Base-by-base conservation (phyloP, 2,113 vertebrate species). In the Holacanthus passer region DNA sequence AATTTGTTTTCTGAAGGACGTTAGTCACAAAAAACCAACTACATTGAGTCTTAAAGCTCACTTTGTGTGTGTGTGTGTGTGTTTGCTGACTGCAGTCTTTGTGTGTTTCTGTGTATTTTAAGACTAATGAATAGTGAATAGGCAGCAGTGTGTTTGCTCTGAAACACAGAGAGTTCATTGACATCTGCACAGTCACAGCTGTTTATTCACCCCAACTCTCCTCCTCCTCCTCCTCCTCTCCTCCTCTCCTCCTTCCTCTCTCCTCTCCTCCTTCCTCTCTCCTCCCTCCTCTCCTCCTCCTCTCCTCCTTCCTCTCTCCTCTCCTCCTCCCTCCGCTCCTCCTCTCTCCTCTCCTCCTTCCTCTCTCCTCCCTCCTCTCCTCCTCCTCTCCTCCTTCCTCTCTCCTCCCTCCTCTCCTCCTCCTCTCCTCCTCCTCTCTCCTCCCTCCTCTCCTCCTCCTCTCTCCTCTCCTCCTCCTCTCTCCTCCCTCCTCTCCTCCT, bases 41-140 rank as follows among this genome's bases (percentile, higher is more conserved):
- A 53, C 53, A 58, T 7, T 0, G 3, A 17, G 6, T 53, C 50
- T 53, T 53, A 53, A 53, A 24, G 50, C 50, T 24, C 35, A 7
- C 35, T 66, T 45, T 50, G 29, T 68, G 66, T 74, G 22, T 76
- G 47, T 63, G 17, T 63, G 29, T 68, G 29, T 69, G 50, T 71
- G 37, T 71, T 4, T 22, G 31, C 8, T 32, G 65, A 63, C 64
- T 76, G 29, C 39, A 47, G 27, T 56, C 63, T 35, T 27, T 69
- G 79, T 84, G 48, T 77, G 56, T 73, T 7, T 62, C 8, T 76
- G 63, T 76, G 41, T 58, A 20, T 22, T 31, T 58, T 43, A 0
- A 64, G 39, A 32, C n/a, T 41, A 17, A 82, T 91, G 87, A 91
- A 89, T 91, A 77, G 83, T 91, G 87, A 91, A 91, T 88, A 82